Base-by-base conservation (phyloP, 2,797 vertebrate species). In the Serranus cabrilla region DNA sequence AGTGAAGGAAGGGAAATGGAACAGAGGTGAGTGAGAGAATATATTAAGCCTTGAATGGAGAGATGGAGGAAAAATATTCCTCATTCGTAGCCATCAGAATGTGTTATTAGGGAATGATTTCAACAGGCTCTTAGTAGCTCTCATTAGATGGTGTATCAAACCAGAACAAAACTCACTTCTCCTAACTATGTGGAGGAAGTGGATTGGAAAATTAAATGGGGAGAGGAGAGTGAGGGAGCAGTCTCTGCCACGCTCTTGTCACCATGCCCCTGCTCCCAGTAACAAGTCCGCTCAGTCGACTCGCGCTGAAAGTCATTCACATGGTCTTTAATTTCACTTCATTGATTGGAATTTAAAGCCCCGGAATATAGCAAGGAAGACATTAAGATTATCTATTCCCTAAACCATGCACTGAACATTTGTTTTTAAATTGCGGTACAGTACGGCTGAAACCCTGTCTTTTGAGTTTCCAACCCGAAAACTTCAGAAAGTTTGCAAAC, bases 81-180 rank as follows among this genome's bases (percentile, higher is more conserved):
- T 92, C 84, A 90, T 91, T 90, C 79, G 49, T 67, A 91, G 92
- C 89, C 92, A 94, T 94, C 91, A 91, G 85, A 94, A 95, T 94
- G 94, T 91, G 93, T 95, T 95, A 95, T 95, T 94, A 95, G 90
- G 91, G 94, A 94, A 95, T 91, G 93, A 95, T 95, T 96, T 95
- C 94, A 96, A 95, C 95, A 95, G 94, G 93, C 94, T 95, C 93
- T 95, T 95, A 95, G 95, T 95, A 93, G 91, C 93, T 95, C 95
- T 95, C 94, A 95, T 96, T 96, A 96, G 94, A 94, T 95, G 93
- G 95, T 94, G 94, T 95, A 96, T 95, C 95, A 95, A 96, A 95
- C 95, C 95, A 96, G 95, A 96, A 96, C 95, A 95, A 95, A 95
- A 96, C 94, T 95, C 94, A 94, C 95, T 94, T 95, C 94, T 94